Base-by-base conservation (phyloP, 2,113 vertebrate genomes). In the Amphilophus citrinellus region DNA sequence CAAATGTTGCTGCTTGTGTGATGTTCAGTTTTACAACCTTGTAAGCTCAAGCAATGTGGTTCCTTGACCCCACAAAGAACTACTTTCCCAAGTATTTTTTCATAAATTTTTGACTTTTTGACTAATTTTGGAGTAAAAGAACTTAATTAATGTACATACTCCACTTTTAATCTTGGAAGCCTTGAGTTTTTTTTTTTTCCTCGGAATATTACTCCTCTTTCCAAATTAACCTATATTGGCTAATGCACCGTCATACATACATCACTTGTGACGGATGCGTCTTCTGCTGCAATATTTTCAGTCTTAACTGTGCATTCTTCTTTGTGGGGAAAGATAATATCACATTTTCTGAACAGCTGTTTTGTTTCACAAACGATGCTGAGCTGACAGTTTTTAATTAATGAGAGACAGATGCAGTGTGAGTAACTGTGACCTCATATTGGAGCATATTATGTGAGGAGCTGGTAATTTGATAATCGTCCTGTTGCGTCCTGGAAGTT, bases 321-420 rank as follows among this genome's bases (percentile, higher is more conserved):
- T 78, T 59, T 10, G 4, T 9, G 24, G 60, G 77, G 80, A 78
- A 60, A 71, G 42, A 87, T 77, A 27, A 57, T 30, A 8, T 84
- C 37, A 8, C 83, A 63, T 81, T 79, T 76, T 86, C n/a, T 84
- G 17, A 61, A 22, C 82, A 84, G 85, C 83, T 87, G 83, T 59
- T 84, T 57, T 80, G 63, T 14, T 44, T 61, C 87, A 66, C 37
- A 14, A 0, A 39, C 0, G 9, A 39, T 30, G 86, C 86, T 77
- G 88, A 90, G 66, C 1, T 1, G 10, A 8, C 79, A 18, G 17
- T 66, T 89, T 60, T 22, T 10, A 3, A 24, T 39, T 79, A 84
- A 89, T 73, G 80, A 65, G 17, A 71, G 2, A 37, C 88, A 91
- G 83, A 88, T 87, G 88, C 80, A 78, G 11, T 9, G 20, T 78